Evolutionary conservation across 2,888 invertebrate genomes (phyloP), one percentile per base, ranked within the genome.

Genomic region (Ophraella communa): DNA sequence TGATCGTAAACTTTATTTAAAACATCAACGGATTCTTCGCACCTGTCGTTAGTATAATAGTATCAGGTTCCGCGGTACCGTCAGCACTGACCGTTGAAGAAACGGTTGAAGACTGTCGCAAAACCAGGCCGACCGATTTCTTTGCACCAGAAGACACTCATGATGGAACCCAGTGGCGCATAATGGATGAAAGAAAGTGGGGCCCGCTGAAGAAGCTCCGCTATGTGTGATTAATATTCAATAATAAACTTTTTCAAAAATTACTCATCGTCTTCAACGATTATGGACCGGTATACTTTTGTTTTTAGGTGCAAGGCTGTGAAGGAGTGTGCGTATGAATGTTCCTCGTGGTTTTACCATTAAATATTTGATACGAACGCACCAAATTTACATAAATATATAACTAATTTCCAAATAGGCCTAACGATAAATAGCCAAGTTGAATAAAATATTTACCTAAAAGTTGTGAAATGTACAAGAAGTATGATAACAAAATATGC

Each of bases 81-180:
- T 64, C 66, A 67, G 70, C 71, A 72, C 71, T 72, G 67, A 71
- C 67, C 67, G 60, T 55, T 56, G 65, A 67, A 65, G 63, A 65
- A 39, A 67, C 69, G 61, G 68, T 64, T 66, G 70, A 71, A 68
- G 68, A 68, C 68, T 69, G 69, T 52, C 65, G 69, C 53, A 56
- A 69, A 69, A 73, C 68, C 69, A 71, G 73, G 70, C 69, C 73
- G 70, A 65, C 68, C 69, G 73, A 71, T 70, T 71, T 71, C 66
- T 65, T 69, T 64, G 67, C 69, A 66, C 68, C 64, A 62, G 68
- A 67, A 67, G 69, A 72, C 62, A 65, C 66, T 64, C 54, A 57
- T 33, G 60, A 52, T 52, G 60, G 60, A 52, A 52, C 49, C 44
- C 60, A 52, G 52, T 60, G 60, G 52, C 60, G 60, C 60, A 59